Base-by-base conservation (phyloP, 2,113 vertebrate species). In the Dendrocopos noguchii region DNA sequence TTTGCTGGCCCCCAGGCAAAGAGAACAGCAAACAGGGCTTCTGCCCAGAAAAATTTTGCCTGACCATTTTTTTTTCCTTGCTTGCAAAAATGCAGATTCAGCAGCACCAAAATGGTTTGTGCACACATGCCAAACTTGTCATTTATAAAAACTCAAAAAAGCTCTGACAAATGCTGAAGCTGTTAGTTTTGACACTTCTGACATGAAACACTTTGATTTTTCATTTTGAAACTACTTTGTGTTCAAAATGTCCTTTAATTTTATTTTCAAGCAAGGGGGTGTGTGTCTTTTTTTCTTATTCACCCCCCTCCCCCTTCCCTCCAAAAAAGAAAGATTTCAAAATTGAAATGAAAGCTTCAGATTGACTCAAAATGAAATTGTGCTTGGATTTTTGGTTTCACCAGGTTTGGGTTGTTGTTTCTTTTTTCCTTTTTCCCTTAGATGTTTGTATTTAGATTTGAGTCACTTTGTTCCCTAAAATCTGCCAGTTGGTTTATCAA, bases 121-220 rank as follows among this genome's bases (percentile, higher is more conserved):
- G 94, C 92, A 94, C 94, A 91, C 92, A 93, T 96, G 95, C 95
- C 96, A 96, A 95, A 90, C 96, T 95, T 95, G 95, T 95, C 95
- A 96, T 91, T 96, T 95, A 94, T 93, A 94, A 96, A 95, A 96
- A 95, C 94, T 95, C 94, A 95, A 95, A 96, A 96, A 96, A 95
- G 95, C 93, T 95, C 95, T 95, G 95, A 96, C 95, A 96, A 96
- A 96, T 96, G 95, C 95, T 95, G 95, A 96, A 96, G 95, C 95
- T 95, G 95, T 96, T 96, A 95, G 95, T 96, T 96, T 96, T 96
- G 95, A 96, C 95, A 96, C 95, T 96, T 96, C 95, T 96, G 95
- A 96, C 93, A 96, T 95, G 94, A 95, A 95, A 96, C 95, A 91
- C 94, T 96, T 96, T 95, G 94, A 96, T 96, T 96, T 96, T 94